phyloP scores from a whole-genome alignment of 2,113 vertebrate species.

The Chloropsis hardwickii region DNA sequence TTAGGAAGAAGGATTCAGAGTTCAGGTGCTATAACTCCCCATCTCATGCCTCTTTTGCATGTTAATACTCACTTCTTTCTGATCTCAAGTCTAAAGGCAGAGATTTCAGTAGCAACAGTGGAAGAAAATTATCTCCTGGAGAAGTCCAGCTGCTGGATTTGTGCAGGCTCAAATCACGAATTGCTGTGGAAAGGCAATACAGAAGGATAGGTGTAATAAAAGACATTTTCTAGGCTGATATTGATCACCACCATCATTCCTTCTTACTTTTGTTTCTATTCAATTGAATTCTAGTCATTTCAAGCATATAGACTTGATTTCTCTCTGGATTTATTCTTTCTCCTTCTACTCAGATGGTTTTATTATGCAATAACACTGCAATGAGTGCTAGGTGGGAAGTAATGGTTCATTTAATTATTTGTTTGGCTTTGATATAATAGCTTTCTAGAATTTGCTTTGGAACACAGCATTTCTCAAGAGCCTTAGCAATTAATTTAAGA shows the following conservation, averaged over 20 bases:
- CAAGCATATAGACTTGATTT: not conserved
- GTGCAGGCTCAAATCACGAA: not conserved
- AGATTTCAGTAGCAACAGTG: not conserved
- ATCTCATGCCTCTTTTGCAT: not conserved
- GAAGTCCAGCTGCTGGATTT: not conserved
- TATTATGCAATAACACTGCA: not conserved
- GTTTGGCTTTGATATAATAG: not conserved
- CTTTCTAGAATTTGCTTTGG: not conserved
- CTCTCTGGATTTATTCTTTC: not conserved
- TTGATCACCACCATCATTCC: not conserved
- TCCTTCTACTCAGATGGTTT: not conserved
- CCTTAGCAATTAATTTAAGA: not conserved
- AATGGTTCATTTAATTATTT: constrained; percentile 31
- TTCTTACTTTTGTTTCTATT: not conserved
- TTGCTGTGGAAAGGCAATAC: not conserved
- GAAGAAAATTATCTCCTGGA: not conserved
- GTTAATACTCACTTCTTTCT: not conserved
- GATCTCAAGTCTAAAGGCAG: not conserved
- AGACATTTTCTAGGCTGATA: not conserved
- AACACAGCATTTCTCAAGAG: not conserved
- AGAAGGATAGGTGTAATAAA: not conserved
- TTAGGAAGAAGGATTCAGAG: not conserved
- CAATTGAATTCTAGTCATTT: not conserved
- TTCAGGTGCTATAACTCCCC: not conserved
- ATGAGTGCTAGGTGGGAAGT: not conserved